Percentiles rank a stretch among this genome's conserved stretches.
Conservation (phyloP, 2,113 vertebrate species). For the Nasalis larvatus region DNA sequence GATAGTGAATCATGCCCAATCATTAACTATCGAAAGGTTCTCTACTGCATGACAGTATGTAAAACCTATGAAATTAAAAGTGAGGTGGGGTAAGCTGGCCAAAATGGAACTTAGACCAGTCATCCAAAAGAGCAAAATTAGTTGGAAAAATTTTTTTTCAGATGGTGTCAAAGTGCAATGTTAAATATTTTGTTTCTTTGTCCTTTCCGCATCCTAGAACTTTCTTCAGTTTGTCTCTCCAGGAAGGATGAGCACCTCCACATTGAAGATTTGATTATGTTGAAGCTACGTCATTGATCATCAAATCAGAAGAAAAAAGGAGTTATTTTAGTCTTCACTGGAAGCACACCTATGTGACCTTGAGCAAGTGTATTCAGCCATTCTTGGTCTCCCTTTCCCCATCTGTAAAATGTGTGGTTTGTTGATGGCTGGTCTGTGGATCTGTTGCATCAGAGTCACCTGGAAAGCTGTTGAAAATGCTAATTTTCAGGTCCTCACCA, state of each 20-base stretch:
- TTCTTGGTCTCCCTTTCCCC: background rate
- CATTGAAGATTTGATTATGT: background rate
- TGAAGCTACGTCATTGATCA: background rate
- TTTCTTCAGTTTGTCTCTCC: background rate
- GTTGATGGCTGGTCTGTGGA: background rate
- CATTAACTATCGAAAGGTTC: background rate
- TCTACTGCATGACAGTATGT: background rate
- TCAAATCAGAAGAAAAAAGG: background rate
- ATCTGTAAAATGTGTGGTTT: background rate
- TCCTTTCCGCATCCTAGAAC: background rate
- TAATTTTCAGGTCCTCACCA: background rate
- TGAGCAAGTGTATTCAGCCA: background rate
- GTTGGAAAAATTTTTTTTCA: background rate
- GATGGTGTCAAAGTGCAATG: background rate
- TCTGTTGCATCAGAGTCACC: background rate
- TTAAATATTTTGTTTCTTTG: background rate
- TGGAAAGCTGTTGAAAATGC: background rate
- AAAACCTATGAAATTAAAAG: slow-evolving; percentile 1
- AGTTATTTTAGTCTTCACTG: background rate
- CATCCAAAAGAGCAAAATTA: background rate
- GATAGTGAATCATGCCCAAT: background rate
- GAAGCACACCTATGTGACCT: background rate
- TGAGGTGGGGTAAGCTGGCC: background rate
- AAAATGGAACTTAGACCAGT: background rate
- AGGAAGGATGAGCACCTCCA: background rate